A percentile compares a stretch with the other conserved stretches of the same genome.
Conservation (phyloP, 1,140 invertebrate species). For the Patella vulgata region DNA sequence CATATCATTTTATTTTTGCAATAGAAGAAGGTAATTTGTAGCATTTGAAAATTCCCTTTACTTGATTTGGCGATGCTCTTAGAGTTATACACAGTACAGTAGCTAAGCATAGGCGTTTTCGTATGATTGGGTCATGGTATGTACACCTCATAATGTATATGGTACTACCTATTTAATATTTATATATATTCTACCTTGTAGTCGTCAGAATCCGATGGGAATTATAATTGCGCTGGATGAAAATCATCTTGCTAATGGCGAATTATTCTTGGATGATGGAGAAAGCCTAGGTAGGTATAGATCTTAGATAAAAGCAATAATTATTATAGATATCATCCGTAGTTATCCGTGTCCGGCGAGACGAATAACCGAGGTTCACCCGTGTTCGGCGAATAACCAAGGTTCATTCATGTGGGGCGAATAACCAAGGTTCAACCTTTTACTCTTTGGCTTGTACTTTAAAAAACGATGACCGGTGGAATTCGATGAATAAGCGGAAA, state of each 20-base stretch:
- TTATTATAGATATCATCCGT: too few species aligned
- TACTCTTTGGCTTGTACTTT: too few species aligned
- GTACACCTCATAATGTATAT: neutral
- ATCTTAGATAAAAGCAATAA: too few species aligned
- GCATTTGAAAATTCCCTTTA: neutral
- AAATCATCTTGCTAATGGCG: conserved; percentile 37
- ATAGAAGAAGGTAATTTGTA: neutral
- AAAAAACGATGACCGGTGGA: too few species aligned
- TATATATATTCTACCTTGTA: too few species aligned
- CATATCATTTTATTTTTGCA: neutral
- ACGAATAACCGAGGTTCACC: too few species aligned
- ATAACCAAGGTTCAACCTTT: too few species aligned
- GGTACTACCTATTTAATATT: too few species aligned
- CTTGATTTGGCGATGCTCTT: neutral
- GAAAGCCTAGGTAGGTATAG: conserved; percentile 44
- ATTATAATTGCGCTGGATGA: conserved; percentile 45
- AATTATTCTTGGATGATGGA: conserved; percentile 61
- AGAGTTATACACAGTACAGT: neutral
- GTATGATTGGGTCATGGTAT: neutral
- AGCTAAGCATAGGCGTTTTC: neutral
- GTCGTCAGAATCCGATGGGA: conserved; percentile 47
- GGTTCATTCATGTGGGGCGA: too few species aligned
- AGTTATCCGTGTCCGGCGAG: too few species aligned
- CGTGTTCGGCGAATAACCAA: too few species aligned
- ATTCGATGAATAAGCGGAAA: too few species aligned